Evolutionary conservation across 2,888 invertebrate genomes (phyloP).

Genomic region (Hypsopygia costalis): DNA sequence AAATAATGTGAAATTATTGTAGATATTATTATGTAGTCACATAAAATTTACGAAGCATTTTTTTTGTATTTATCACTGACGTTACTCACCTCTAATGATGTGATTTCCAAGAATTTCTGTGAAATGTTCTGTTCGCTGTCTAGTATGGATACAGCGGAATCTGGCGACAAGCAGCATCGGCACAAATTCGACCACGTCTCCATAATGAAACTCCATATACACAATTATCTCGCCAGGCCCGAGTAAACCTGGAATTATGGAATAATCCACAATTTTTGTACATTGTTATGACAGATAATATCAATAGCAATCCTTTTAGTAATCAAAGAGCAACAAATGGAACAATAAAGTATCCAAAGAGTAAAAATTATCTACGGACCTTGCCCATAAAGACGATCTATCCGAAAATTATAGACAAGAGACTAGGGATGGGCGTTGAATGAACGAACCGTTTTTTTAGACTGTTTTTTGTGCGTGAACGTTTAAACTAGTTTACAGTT

Average conservation of each 20-base stretch:
- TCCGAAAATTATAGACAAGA: constrained; percentile 75
- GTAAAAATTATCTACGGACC: constrained; percentile 80
- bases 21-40: too few relatives aligned
- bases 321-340: constrained; percentile 47
- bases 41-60: too few relatives aligned
- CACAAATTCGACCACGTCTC: constrained; percentile 70
- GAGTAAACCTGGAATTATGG: constrained; percentile 55
- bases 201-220: constrained; percentile 55
- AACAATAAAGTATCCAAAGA: constrained; percentile 67
- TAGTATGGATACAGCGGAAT: constrained; percentile 62
- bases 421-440: constrained; percentile 26
- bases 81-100: constrained; percentile 67
- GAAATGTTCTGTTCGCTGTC: constrained; percentile 51
- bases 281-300: constrained; percentile 68
- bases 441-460: too few relatives aligned
- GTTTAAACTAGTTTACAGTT: too few relatives aligned
- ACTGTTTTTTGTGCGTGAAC: too few relatives aligned
- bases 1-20: too few relatives aligned
- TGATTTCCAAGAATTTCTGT: constrained; percentile 62
- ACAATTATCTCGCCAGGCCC: constrained; percentile 45
- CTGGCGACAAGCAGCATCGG: constrained; percentile 68
- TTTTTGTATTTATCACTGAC: too few relatives aligned
- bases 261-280: constrained; percentile 34
- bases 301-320: too few relatives aligned
- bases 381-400: constrained; percentile 75